Evolutionary conservation across 1,140 invertebrate genomes (phyloP), one percentile per base, ranked within the genome.

Genomic region (Sitobion miscanthi): DNA sequence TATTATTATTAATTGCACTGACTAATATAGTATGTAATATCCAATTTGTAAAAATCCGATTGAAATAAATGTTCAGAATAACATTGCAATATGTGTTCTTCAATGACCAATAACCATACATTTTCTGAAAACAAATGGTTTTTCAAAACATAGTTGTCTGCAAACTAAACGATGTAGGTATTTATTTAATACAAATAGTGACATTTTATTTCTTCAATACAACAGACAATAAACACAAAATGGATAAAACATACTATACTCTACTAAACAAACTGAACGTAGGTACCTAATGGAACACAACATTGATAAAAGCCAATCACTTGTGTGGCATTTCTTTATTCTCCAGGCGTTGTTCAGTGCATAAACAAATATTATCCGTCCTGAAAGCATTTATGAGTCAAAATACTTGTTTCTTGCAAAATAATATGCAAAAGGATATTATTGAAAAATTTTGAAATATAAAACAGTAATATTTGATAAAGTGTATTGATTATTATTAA

Each of bases 401-500:
- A 69, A 90, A 83, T 92, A 92, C 52, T 82, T 91, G 38, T 92
- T 92, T 82, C 62, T 30, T 69, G 54, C 54, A 69, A 54, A 89
- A 54, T 57, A 90, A 69, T 47, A 91, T 82, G 30, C 49, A 91
- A 52, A 83, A 92, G 90, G 62, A 92, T 92, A 92, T 77, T 91
- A n/a, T 42, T 57, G 88, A 89, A 92, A 83, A 92, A 92, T 83
- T 92, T 52, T 92, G 69, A 92, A 42, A 92, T 77, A 92, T 92
- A 52, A 83, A 11, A 77, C 62, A 77, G n/a, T 77, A 14, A 92
- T 92, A 69, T 38, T 83, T 83, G 35, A 52, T 92, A 92, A 25
- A 83, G 90, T 92, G 90, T 92, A 92, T 92, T 92, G 89, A 90
- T 90, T 90, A 92, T 82, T 69, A 92, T 91, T 91, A 91, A 91